Conservation (phyloP, 2,888 invertebrate genomes). For the Ophraella communa region DNA sequence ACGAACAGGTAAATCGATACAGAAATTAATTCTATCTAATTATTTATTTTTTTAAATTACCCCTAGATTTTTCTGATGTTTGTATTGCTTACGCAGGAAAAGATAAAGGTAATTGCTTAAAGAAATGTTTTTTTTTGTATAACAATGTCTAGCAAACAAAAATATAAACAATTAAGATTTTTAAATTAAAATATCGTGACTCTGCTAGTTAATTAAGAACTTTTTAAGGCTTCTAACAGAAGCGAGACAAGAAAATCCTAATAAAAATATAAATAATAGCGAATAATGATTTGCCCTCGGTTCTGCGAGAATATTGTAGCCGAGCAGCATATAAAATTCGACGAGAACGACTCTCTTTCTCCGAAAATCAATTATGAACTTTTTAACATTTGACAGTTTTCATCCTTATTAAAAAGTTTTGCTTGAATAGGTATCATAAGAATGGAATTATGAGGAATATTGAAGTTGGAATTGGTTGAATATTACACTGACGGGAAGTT, state of each 20-base stretch:
- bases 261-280: slow-evolving; percentile 15
- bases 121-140: too few relatives aligned
- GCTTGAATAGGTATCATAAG: slow-evolving; percentile 33
- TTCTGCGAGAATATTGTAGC: slow-evolving; percentile 22
- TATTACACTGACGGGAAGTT: slow-evolving; percentile 21
- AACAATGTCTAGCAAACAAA: too few relatives aligned
- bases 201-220: background rate
- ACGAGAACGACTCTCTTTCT: slow-evolving; percentile 23
- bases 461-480: slow-evolving; percentile 33
- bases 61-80: too few relatives aligned
- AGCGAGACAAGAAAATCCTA: background rate
- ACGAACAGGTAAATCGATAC: too few relatives aligned
- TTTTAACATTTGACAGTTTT: slow-evolving; percentile 41
- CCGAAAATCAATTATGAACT: slow-evolving; percentile 40
- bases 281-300: background rate
- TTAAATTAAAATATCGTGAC: too few relatives aligned
- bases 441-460: slow-evolving; percentile 37
- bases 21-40: too few relatives aligned
- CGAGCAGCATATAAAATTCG: slow-evolving; percentile 24
- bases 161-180: too few relatives aligned
- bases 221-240: background rate
- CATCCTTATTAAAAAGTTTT: slow-evolving; percentile 41
- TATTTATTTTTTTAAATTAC: too few relatives aligned
- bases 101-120: too few relatives aligned
- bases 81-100: too few relatives aligned